phyloP scores from a whole-genome alignment of 2,888 invertebrate species.

The Hoplodrina blanda region DNA sequence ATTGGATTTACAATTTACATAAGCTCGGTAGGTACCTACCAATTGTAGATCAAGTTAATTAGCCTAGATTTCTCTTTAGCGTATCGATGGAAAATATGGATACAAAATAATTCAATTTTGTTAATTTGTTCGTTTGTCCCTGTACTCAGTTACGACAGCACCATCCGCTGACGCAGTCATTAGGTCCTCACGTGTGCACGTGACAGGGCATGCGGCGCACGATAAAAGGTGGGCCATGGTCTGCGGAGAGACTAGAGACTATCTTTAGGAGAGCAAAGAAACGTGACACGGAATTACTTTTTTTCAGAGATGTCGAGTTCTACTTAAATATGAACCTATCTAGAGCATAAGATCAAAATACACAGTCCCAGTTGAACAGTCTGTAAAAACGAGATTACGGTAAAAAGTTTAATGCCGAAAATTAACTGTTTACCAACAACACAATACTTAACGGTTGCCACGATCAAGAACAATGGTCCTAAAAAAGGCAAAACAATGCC shows the following conservation, averaged over 20 bases:
- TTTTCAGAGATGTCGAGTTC: background rate
- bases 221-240: no score
- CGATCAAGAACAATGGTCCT: constrained; percentile 60
- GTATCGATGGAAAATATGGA: no score
- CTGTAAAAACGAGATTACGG: constrained; percentile 19
- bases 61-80: background rate
- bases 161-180: no score
- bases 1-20: constrained; percentile 32
- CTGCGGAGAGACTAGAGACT: no score
- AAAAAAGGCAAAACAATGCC: constrained; percentile 68
- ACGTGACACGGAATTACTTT: constrained; percentile 19
- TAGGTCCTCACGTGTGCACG: no score
- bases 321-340: constrained; percentile 2
- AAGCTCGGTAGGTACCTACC: background rate
- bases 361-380: constrained; percentile 10
- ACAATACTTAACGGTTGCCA: constrained; percentile 51
- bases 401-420: constrained; percentile 44
- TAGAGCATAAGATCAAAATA: constrained; percentile 17
- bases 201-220: no score
- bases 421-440: constrained; percentile 50
- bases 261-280: background rate
- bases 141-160: no score
- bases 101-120: no score
- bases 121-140: no score
- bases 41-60: constrained; percentile 15